Evolutionary conservation across 2,797 vertebrate genomes (phyloP).

Genomic region (Aldrovandia affinis): DNA sequence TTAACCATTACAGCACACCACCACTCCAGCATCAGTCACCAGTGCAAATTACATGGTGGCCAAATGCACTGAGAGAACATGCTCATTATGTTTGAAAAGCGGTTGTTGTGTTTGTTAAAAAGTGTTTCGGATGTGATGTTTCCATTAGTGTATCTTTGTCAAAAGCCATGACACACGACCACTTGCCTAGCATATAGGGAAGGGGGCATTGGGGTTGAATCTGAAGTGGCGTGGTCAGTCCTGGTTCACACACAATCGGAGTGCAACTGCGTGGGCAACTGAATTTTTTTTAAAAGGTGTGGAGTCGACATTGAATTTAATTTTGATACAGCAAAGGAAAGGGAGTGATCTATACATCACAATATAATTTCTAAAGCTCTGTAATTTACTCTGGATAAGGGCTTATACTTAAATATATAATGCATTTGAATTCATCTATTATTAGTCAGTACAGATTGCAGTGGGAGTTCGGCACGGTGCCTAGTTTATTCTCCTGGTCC

Average conservation of each 20-base stretch:
- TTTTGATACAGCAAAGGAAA: neutral
- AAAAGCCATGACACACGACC: neutral
- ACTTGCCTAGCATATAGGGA: neutral
- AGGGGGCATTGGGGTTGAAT: neutral
- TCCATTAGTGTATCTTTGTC: neutral
- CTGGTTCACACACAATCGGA: neutral
- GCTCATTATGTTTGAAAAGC: neutral
- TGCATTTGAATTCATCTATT: conserved; percentile 37
- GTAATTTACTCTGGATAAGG: neutral
- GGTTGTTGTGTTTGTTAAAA: neutral
- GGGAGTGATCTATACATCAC: neutral
- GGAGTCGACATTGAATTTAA: neutral
- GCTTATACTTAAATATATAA: neutral
- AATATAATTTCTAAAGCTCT: neutral
- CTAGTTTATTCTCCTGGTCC: neutral
- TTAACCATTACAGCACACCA: neutral
- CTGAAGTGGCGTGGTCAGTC: neutral
- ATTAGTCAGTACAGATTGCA: conserved; percentile 40
- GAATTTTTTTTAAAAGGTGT: neutral
- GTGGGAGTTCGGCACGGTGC: neutral
- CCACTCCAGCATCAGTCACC: neutral
- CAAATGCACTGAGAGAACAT: neutral
- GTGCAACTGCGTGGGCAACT: neutral
- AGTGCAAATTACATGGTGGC: neutral
- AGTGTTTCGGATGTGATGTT: neutral